These are phyloP conservation scores for Speoplatyrhinus poulsoni DNA, from an alignment of 2,113 vertebrate species.

Conservation along the genomic window DNA sequence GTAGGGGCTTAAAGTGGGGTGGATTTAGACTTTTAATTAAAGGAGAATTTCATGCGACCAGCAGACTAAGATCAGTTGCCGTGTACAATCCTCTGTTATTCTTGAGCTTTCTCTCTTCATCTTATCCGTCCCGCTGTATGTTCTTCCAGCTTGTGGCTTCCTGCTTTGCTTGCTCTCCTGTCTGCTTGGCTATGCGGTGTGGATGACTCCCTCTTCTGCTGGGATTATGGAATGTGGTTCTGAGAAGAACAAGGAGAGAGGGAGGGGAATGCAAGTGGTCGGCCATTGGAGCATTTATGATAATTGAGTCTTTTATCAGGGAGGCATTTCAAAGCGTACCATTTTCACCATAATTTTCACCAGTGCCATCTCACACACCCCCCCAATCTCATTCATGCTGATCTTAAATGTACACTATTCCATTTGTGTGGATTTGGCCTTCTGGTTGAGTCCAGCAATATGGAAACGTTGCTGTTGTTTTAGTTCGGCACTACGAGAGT, in stretches of 20 bases:
- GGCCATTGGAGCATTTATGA: background rate
- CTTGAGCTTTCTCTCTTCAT: conserved; percentile 2
- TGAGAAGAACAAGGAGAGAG: too few species aligned
- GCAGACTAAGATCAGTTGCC: conserved; percentile 63
- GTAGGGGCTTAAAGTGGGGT: conserved; percentile 72
- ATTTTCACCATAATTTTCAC: background rate
- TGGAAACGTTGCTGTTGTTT: too few species aligned
- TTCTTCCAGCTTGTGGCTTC: conserved; percentile 54
- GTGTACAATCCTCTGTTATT: conserved; percentile 53
- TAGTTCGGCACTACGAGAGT: background rate
- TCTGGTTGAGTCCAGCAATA: too few species aligned
- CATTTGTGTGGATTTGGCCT: too few species aligned
- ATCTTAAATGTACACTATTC: background rate
- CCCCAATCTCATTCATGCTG: background rate
- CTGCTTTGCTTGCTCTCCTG: conserved; percentile 16
- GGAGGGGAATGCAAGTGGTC: too few species aligned
- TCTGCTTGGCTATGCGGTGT: conserved; percentile 26
- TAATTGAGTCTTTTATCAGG: background rate
- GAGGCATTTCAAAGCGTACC: background rate
- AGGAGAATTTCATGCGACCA: conserved; percentile 73
- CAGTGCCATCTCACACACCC: background rate
- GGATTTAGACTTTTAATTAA: conserved; percentile 82
- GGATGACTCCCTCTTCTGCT: conserved; percentile 33
- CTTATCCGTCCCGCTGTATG: conserved; percentile 24
- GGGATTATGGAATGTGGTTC: too few species aligned